Evolutionary conservation across 1,140 invertebrate genomes (phyloP).

Genomic region (Tetragonula clypearis): DNA sequence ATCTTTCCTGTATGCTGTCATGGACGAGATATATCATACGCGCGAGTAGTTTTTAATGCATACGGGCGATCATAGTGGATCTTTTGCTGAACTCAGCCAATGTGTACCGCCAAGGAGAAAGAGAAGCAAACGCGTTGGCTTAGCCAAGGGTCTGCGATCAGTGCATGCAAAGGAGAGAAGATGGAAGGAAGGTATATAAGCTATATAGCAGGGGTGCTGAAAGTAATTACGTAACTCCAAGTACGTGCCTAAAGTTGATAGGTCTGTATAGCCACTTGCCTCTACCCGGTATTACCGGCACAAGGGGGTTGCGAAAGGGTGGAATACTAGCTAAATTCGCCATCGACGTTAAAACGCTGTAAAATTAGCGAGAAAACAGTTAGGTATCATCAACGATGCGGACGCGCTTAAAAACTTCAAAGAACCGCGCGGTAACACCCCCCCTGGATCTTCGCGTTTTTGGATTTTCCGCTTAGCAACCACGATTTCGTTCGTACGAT

Average conservation of each 20-base stretch:
- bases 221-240: slow-evolving; percentile 70
- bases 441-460: neutral
- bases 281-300: slow-evolving; percentile 41
- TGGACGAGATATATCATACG: neutral
- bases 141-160: slow-evolving; percentile 4
- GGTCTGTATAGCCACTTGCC: slow-evolving; percentile 55
- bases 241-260: slow-evolving; percentile 66
- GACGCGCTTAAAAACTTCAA: neutral
- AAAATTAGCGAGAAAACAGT: slow-evolving; percentile 42
- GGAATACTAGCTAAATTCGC: slow-evolving; percentile 43
- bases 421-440: neutral
- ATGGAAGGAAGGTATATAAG: slow-evolving; percentile 62
- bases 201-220: slow-evolving; percentile 59
- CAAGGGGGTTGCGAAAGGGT: slow-evolving; percentile 30
- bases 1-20: neutral
- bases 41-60: slow-evolving; percentile 47
- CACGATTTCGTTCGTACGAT: no score
- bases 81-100: slow-evolving; percentile 40
- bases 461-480: neutral
- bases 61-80: slow-evolving; percentile 57
- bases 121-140: slow-evolving; percentile 13
- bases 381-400: neutral
- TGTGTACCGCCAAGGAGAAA: slow-evolving; percentile 20
- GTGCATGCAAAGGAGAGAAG: slow-evolving; percentile 15
- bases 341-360: slow-evolving; percentile 49